A percentile compares a stretch with the other conserved stretches of the same genome.
These are phyloP conservation scores for Gallinago undulata DNA, from an alignment of 2,113 vertebrate species.

Conservation along the genomic window DNA sequence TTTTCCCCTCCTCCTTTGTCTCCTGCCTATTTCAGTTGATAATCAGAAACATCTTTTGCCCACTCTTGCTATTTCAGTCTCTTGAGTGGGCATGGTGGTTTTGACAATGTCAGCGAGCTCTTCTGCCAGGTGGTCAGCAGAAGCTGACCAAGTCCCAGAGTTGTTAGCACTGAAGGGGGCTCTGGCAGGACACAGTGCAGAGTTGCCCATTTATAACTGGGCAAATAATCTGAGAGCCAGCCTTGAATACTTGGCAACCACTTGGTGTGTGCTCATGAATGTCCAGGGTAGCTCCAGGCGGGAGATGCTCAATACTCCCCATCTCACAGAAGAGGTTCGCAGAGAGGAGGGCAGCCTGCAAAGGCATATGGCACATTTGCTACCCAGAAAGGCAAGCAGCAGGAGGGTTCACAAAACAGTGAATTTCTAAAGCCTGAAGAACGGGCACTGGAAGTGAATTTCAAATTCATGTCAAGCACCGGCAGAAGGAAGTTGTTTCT, in stretches of 20 bases:
- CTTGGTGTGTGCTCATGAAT: neutral
- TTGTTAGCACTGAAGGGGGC: neutral
- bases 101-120: neutral
- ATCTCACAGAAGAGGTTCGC: accelerated
- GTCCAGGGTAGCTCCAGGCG: neutral
- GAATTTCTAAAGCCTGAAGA: neutral
- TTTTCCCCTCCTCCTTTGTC: neutral
- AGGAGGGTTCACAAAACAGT: neutral
- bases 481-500: neutral
- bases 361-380: neutral
- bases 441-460: neutral
- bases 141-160: neutral
- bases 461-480: neutral
- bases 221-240: neutral
- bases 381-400: neutral
- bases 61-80: neutral
- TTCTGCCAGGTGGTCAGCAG: neutral
- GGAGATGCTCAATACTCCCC: neutral
- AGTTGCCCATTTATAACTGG: neutral
- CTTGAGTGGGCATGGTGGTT: neutral
- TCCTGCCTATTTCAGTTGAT: neutral
- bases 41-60: neutral
- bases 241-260: neutral
- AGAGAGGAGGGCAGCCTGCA: neutral
- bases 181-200: accelerated